Evolutionary conservation across 2,888 invertebrate genomes (phyloP).

Genomic region (Synergus japonicus): DNA sequence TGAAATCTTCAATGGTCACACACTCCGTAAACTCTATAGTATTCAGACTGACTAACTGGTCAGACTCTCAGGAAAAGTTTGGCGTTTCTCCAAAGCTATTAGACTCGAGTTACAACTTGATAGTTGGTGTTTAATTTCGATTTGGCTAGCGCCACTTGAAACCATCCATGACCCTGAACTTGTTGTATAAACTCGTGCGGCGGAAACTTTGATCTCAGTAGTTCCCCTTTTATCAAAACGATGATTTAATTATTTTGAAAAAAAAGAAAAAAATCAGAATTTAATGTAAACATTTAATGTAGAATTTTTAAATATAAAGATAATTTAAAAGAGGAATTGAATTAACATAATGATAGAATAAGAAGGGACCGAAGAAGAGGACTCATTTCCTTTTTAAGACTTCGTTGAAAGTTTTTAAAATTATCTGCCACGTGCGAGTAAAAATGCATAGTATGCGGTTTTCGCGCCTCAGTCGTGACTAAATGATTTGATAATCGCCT

Average conservation of each 20-base stretch:
- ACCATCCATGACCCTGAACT: constrained; percentile 2
- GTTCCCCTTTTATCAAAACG: too few relatives aligned
- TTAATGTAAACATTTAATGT: too few relatives aligned
- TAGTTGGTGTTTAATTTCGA: constrained; percentile 10
- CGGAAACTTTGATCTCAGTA: background rate
- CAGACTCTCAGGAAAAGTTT: background rate
- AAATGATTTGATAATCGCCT: background rate
- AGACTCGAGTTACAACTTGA: background rate
- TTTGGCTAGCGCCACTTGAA: constrained; percentile 7
- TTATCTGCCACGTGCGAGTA: constrained; percentile 2
- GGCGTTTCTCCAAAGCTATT: background rate
- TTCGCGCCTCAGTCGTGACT: background rate
- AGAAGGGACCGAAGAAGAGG: background rate
- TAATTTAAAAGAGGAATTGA: background rate
- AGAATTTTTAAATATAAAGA: too few relatives aligned
- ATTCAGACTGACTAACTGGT: constrained; percentile 31
- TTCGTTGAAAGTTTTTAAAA: too few relatives aligned
- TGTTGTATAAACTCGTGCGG: background rate
- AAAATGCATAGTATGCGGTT: background rate
- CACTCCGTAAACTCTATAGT: background rate
- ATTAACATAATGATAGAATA: too few relatives aligned
- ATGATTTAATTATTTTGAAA: too few relatives aligned
- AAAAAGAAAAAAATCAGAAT: too few relatives aligned
- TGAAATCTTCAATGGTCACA: constrained; percentile 56
- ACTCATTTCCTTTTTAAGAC: too few relatives aligned